phyloP scores from a whole-genome alignment of 1,140 invertebrate genomes.

The Drosophila rufa region DNA sequence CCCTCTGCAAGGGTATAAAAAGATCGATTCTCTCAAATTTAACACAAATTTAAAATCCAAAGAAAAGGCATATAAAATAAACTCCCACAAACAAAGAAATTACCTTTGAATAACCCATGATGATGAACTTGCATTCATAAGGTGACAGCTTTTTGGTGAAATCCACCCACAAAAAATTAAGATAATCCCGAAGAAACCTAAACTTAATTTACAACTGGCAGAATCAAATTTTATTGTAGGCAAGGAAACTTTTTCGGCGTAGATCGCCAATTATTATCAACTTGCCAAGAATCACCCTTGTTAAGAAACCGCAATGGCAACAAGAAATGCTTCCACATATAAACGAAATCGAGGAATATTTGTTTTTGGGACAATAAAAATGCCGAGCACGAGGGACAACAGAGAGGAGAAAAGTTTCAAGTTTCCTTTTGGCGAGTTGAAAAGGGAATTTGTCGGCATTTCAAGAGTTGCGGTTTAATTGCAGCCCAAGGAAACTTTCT shows the following conservation, averaged over 20 bases:
- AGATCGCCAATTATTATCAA: slow-evolving; percentile 48
- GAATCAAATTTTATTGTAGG: slow-evolving; percentile 33
- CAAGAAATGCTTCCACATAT: slow-evolving; percentile 1
- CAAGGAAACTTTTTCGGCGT: slow-evolving; percentile 22
- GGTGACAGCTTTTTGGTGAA: slow-evolving; percentile 30
- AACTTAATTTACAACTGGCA: slow-evolving; percentile 35
- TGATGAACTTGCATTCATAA: neutral
- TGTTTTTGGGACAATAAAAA: slow-evolving; percentile 46
- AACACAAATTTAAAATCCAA: neutral
- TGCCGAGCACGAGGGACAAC: neutral
- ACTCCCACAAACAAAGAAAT: neutral
- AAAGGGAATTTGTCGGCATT: slow-evolving; percentile 51
- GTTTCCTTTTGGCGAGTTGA: slow-evolving; percentile 16
- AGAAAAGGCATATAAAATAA: neutral
- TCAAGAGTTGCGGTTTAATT: slow-evolving; percentile 53
- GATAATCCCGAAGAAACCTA: slow-evolving; percentile 28
- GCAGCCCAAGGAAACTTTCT: slow-evolving; percentile 42
- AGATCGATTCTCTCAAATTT: no score
- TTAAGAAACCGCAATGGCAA: slow-evolving; percentile 20
- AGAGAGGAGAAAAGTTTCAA: slow-evolving; percentile 26
- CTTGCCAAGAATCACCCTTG: slow-evolving; percentile 35
- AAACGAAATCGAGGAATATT: slow-evolving; percentile 26
- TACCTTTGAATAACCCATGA: neutral
- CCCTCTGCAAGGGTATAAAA: no score
- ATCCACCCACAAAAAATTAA: neutral